phyloP scores from a whole-genome alignment of 64 coral and sea anemone species.

The Anthopleura sola region DNA sequence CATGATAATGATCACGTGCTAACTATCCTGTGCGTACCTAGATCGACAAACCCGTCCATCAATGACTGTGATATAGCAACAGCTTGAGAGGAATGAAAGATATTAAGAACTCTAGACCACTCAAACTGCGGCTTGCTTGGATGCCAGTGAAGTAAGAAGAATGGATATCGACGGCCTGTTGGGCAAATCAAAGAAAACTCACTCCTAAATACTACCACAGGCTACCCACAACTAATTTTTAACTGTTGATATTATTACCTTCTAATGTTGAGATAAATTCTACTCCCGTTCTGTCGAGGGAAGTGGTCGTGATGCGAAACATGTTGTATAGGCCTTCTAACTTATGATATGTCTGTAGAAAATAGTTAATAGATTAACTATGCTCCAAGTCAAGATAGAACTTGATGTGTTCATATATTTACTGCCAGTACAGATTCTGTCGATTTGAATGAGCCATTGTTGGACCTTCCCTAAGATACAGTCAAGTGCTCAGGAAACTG shows the following conservation, averaged over 20 bases:
- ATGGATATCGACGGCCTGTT: constrained; percentile 34
- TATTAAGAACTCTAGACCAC: neutral
- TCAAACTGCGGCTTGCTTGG: constrained; percentile 40
- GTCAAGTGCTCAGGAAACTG: no score
- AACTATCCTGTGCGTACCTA: neutral
- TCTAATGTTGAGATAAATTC: constrained; percentile 69
- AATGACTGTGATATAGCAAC: neutral
- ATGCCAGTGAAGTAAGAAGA: constrained; percentile 74
- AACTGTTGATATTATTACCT: constrained; percentile 34
- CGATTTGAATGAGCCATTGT: no score
- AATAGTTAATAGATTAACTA: neutral
- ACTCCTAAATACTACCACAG: neutral
- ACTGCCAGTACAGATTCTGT: no score
- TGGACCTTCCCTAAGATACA: no score
- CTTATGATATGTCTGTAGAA: constrained; percentile 41
- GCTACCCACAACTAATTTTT: no score
- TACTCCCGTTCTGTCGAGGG: constrained; percentile 25
- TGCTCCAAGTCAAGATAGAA: no score
- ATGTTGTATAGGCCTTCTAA: constrained; percentile 36
- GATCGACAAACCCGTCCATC: neutral
- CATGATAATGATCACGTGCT: neutral
- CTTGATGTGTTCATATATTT: no score
- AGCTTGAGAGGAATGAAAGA: neutral
- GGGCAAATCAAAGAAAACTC: neutral
- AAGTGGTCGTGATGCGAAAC: constrained; percentile 65